A percentile compares a stretch with the other conserved stretches of the same genome.
These are phyloP conservation scores for Psittacula echo DNA, from an alignment of 2,797 vertebrate species.

Conservation along the genomic window DNA sequence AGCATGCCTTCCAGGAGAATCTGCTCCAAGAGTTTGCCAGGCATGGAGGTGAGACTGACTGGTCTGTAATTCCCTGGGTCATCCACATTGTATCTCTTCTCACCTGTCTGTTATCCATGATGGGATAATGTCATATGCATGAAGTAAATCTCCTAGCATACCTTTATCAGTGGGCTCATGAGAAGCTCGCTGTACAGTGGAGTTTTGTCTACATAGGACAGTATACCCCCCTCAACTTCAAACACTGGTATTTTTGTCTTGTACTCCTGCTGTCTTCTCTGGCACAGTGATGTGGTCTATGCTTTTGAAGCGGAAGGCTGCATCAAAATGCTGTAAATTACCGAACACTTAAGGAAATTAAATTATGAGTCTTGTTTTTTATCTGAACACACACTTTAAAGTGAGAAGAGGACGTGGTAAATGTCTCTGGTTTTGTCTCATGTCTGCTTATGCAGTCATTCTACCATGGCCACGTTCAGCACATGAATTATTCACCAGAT, in stretches of 20 bases:
- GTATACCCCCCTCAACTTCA: not conserved
- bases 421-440: not conserved
- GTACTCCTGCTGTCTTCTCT: not conserved
- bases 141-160: not conserved
- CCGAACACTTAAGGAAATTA: not conserved
- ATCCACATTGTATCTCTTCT: not conserved
- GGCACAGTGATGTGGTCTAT: not conserved
- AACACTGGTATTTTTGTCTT: not conserved
- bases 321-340: not conserved
- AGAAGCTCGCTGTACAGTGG: not conserved
- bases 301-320: not conserved
- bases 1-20: no score
- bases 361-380: not conserved
- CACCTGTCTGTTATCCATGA: not conserved
- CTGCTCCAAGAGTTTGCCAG: no score
- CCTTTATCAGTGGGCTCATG: not conserved
- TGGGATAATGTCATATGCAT: not conserved
- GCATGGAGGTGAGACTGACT: no score
- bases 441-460: not conserved
- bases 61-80: no score
- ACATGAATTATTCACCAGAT: slow-evolving; percentile 42
- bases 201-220: not conserved
- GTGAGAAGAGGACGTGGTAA: not conserved
- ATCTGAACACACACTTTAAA: not conserved
- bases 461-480: not conserved